Conservation (phyloP, 2,113 vertebrate genomes). For the Thermophis baileyi region DNA sequence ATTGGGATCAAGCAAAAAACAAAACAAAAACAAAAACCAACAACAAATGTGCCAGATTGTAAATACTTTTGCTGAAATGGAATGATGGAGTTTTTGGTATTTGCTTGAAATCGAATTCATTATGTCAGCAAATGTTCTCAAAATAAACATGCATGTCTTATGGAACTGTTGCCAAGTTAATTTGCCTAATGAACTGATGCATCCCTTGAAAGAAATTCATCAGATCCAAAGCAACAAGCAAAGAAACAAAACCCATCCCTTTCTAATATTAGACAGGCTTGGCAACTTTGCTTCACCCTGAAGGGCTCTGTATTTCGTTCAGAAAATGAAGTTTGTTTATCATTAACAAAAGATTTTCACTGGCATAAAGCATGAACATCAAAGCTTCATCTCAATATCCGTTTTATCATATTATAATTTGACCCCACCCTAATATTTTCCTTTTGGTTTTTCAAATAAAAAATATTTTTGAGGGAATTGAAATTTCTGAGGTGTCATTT, state of each 20-base stretch:
- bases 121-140: not conserved
- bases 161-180: not conserved
- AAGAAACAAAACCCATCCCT: not conserved
- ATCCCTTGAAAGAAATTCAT: not conserved
- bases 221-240: not conserved
- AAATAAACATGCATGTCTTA: not conserved
- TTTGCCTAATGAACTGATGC: not conserved
- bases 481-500: not conserved
- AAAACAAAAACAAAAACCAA: not conserved
- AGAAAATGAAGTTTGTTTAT: not conserved
- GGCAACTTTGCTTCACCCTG: not conserved
- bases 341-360: not conserved
- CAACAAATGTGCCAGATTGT: not conserved
- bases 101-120: not conserved
- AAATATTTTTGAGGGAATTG: not conserved
- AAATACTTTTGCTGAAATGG: not conserved
- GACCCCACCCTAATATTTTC: not conserved
- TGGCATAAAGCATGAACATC: not conserved
- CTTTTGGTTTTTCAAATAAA: not conserved
- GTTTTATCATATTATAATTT: not conserved
- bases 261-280: not conserved
- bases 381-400: not conserved
- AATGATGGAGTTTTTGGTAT: not conserved
- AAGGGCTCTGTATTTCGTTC: too few species aligned
- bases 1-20: too few species aligned